Evolutionary conservation across 2,797 vertebrate species (phyloP).

Genomic region (Hydrophis major): DNA sequence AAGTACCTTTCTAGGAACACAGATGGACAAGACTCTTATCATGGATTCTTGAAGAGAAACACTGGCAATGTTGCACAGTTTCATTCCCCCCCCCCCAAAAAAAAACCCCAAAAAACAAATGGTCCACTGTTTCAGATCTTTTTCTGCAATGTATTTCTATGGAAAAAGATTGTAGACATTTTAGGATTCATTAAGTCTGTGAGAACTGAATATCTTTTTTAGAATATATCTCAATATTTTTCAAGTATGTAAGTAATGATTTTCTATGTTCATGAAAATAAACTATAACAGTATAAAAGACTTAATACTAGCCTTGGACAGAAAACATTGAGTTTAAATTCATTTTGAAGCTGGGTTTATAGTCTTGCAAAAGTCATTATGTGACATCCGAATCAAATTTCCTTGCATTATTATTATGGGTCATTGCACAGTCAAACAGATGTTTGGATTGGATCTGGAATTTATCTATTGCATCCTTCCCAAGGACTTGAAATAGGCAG

Average conservation of each 20-base stretch:
- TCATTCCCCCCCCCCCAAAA: rapidly evolving
- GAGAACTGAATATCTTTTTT: neutral
- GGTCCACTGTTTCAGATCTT: neutral
- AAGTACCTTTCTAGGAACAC: no score
- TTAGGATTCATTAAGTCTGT: neutral
- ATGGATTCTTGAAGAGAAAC: neutral
- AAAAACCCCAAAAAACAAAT: neutral
- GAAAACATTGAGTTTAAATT: neutral
- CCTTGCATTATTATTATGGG: neutral
- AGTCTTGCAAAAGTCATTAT: neutral
- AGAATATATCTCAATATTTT: neutral
- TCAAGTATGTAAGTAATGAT: neutral
- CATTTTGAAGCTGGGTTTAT: neutral
- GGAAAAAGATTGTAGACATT: neutral
- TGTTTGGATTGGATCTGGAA: neutral
- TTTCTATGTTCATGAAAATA: neutral
- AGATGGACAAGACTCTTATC: neutral
- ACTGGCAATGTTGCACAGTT: neutral
- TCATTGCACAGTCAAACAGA: neutral
- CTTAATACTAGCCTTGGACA: neutral
- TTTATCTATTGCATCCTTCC: neutral
- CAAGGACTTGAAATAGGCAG: neutral
- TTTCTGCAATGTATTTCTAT: neutral
- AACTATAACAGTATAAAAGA: neutral
- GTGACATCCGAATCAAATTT: neutral